Base-by-base conservation (phyloP, 1,140 invertebrate genomes). In the Trichonephila inaurata region DNA sequence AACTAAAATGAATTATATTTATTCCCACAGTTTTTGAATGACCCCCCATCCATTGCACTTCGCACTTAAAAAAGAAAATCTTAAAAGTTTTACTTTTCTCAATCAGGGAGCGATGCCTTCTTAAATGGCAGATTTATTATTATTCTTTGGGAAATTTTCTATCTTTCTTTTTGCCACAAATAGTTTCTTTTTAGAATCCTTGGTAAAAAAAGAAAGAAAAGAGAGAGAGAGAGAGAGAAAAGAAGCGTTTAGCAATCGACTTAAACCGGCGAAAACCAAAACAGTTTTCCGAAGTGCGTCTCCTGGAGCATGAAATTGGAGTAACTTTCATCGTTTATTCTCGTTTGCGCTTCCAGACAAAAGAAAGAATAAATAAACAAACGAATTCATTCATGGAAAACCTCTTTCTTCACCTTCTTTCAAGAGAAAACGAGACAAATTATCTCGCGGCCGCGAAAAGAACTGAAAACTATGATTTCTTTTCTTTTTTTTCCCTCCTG, bases 251-350 rank as follows among this genome's bases (percentile, higher is more conserved):
- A 19, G 14, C 51, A 51, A 10, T 51, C 51, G 51, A 19, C 16
- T 6, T 64, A 18, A 21, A 64, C 62, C 62, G 21, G 62, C 21
- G 2, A 21, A 69, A 77, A 77, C 72, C 18, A 77, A 77, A 77
- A 77, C 33, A 77, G 24, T 4, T 6, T 77, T 77, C 0, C 6
- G 33, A 77, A 19, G 0, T 77, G 72, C 24, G 28, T 28, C 16
- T 33, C 72, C 19, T 77, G 72, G 18, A 77, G 72, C 72, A 77
- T 77, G 72, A 77, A 77, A 77, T 77, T 77, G 28, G 24, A 40
- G 24, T 33, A 77, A 19, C 33, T 16, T 77, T 33, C 72, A 28
- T 18, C 14, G 16, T 40, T 40, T 28, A 77, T 77, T 28, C 72
- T 40, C 72, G 16, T 77, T 77, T 19, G 28, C 51, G 3, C 28